Evolutionary conservation across 2,113 vertebrate species (phyloP).

Genomic region (Alosa alosa): DNA sequence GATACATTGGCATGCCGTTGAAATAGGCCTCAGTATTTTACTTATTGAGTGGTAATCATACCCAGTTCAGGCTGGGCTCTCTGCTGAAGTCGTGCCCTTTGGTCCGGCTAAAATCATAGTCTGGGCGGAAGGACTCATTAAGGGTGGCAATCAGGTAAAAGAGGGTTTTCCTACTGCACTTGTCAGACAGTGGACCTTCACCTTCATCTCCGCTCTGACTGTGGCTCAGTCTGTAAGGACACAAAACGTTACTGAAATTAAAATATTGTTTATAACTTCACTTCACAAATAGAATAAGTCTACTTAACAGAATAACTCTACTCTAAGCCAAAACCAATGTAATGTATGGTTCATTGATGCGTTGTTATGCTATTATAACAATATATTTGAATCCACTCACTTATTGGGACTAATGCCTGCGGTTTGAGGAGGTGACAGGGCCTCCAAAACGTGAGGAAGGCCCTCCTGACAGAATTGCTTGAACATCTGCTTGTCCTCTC

Average conservation of each 20-base stretch:
- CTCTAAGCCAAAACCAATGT: neutral
- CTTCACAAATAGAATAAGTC: neutral
- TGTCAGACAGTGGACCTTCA: slow-evolving; percentile 89
- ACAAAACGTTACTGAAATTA: neutral
- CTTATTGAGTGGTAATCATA: slow-evolving; percentile 51
- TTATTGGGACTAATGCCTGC: slow-evolving; percentile 82
- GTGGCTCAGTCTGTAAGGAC: slow-evolving; percentile 60
- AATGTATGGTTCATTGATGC: neutral
- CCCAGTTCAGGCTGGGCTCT: slow-evolving; percentile 92
- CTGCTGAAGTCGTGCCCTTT: slow-evolving; percentile 91
- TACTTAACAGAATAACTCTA: neutral
- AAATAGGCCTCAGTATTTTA: neutral
- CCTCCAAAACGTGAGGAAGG: slow-evolving; percentile 88
- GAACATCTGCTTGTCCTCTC: slow-evolving; percentile 95
- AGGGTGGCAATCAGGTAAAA: slow-evolving; percentile 96
- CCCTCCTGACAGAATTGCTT: slow-evolving; percentile 98
- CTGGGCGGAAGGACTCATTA: slow-evolving; percentile 92
- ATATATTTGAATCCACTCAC: slow-evolving; percentile 33
- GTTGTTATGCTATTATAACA: neutral
- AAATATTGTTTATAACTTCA: neutral
- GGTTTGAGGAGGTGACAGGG: slow-evolving; percentile 90
- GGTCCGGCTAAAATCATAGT: slow-evolving; percentile 93
- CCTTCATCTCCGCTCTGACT: slow-evolving; percentile 74
- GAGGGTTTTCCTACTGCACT: slow-evolving; percentile 95
- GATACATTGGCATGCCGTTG: neutral